Percentiles rank a stretch among this genome's conserved stretches.
These are phyloP conservation scores for Diadromus collaris DNA, from an alignment of 2,888 invertebrate species.

Conservation along the genomic window DNA sequence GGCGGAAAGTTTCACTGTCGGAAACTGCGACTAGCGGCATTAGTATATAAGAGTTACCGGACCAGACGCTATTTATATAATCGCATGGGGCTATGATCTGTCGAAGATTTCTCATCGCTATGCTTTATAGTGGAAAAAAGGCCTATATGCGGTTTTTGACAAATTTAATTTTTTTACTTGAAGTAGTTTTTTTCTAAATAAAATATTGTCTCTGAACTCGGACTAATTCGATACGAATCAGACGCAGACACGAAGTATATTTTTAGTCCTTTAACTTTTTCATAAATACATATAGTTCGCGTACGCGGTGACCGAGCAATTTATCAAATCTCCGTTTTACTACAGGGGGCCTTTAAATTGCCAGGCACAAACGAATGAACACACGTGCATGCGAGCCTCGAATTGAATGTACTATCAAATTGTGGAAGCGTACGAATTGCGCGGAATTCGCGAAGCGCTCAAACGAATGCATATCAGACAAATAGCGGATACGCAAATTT, in stretches of 20 bases:
- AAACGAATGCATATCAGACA: slow-evolving; percentile 44
- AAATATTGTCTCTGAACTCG: neutral
- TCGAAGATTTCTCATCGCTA: neutral
- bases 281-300: neutral
- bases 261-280: neutral
- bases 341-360: slow-evolving; percentile 43
- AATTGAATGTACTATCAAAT: slow-evolving; percentile 32
- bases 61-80: slow-evolving; percentile 52
- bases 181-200: neutral
- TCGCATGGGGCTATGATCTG: slow-evolving; percentile 6
- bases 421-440: slow-evolving; percentile 39
- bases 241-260: neutral
- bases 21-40: slow-evolving; percentile 17
- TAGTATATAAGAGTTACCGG: slow-evolving; percentile 27
- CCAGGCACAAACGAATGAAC: slow-evolving; percentile 39
- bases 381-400: slow-evolving; percentile 16
- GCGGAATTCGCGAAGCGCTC: slow-evolving; percentile 3
- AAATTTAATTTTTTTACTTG: neutral
- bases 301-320: slow-evolving; percentile 34
- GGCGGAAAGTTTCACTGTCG: slow-evolving; percentile 46
- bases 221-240: neutral
- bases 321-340: slow-evolving; percentile 44
- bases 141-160: neutral
- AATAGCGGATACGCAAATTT: slow-evolving; percentile 50
- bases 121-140: too few species aligned